Conservation (phyloP, 2,888 invertebrate genomes). For the Sesia apiformis region DNA sequence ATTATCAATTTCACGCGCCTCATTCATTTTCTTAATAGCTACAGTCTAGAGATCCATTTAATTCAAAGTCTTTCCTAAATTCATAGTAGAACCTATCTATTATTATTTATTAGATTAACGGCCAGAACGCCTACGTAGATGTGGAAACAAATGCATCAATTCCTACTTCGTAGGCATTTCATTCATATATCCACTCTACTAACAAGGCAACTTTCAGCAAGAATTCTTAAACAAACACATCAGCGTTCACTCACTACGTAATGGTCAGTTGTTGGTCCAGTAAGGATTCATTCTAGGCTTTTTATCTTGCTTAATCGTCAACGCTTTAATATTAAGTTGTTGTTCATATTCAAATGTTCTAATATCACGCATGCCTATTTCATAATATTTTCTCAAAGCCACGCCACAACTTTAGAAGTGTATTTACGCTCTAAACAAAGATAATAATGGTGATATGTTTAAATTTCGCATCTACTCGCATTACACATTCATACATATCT, state of each 20-base stretch:
- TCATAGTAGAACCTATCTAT: background rate
- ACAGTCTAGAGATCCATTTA: conserved; percentile 8
- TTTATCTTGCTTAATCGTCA: no score
- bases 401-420: background rate
- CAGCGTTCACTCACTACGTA: background rate
- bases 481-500: no score
- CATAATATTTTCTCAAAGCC: no score
- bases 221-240: background rate
- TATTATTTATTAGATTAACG: background rate
- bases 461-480: no score
- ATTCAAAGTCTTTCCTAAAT: conserved; percentile 2
- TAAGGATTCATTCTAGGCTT: no score
- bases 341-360: no score
- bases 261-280: no score
- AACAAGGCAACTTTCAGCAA: conserved; percentile 8
- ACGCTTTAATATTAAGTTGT: no score
- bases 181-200: background rate
- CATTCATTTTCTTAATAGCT: conserved; percentile 10
- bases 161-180: conserved; percentile 1
- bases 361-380: no score
- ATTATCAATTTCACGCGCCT: conserved; percentile 21
- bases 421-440: background rate
- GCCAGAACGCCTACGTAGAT: background rate
- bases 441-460: conserved; percentile 4
- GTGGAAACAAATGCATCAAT: background rate